Evolutionary conservation across 2,888 invertebrate species (phyloP), one percentile per base, ranked within the genome.

Genomic region (Perdita meconis): DNA sequence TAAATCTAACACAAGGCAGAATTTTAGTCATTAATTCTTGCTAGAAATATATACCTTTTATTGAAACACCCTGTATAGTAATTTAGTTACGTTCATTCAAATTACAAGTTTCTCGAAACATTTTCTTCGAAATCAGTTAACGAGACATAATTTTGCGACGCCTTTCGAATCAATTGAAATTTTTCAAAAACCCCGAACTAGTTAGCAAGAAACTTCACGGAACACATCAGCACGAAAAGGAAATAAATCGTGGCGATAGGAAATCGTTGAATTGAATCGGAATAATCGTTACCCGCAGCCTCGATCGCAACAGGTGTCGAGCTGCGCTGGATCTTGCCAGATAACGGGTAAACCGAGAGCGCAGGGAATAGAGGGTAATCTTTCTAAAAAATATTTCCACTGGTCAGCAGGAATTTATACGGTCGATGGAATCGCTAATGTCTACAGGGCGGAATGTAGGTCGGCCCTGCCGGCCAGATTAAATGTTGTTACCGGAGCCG

Each of bases 281-380:
- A 60, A 60, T 50, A 50, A 71, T 66, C 42, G 42, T 68, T 68
- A 24, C 56, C n/a, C 19, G 40, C 24, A 22, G 47, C 19, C 56
- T 60, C 13, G 50, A 30, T 77, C 30, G 78, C 78, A 78, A 78
- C 78, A 78, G 76, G 78, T 78, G 70, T 60, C 38, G 36, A 44
- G 2, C 13, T 40, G 55, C 34, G 16, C 42, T 26, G 19, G 38
- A 47, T 56, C 34, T 30, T 47, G 10, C 19, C 6, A 47, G 42
- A 64, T 59, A 71, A 70, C 26, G 34, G 36, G 44, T 38, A 36
- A 51, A 55, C 51, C 13, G 19, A 24, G 26, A n/a, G 24, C 19
- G 6, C 19, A 0, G 12, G 12, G 2, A 22, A 10, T 34, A 38
- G 22, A 53, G 12, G 16, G 3, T 6, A 22, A 8, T 3, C 3